Evolutionary conservation across 2,113 vertebrate genomes (phyloP).

Genomic region (Oriolus oriolus): DNA sequence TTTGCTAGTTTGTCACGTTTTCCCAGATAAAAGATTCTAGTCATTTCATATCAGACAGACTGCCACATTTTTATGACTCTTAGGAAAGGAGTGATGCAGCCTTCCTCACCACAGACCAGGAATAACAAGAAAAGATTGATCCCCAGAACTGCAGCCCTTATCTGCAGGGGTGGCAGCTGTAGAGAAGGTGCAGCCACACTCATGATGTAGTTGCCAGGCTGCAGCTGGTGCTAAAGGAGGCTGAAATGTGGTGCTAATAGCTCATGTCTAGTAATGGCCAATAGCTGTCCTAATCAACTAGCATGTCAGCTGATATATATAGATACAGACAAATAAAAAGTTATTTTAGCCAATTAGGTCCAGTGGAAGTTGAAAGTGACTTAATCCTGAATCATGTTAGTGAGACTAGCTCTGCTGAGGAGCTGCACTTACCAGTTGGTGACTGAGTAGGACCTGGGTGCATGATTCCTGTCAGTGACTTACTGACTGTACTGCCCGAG

Average conservation of each 20-base stretch:
- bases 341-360: neutral
- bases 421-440: neutral
- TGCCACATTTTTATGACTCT: neutral
- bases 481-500: neutral
- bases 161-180: neutral
- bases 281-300: neutral
- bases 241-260: neutral
- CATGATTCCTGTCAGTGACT: neutral
- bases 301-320: neutral
- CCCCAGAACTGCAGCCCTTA: neutral
- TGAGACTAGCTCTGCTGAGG: neutral
- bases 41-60: neutral
- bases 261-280: neutral
- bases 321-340: neutral
- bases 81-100: neutral
- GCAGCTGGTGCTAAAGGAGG: neutral
- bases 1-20: neutral
- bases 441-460: neutral
- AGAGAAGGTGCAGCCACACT: neutral
- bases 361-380: neutral
- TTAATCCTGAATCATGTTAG: neutral
- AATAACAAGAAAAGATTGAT: neutral
- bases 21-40: neutral
- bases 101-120: neutral
- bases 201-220: neutral